Evolutionary conservation across 2,888 invertebrate species (phyloP).

Genomic region (Zonitis immaculata): DNA sequence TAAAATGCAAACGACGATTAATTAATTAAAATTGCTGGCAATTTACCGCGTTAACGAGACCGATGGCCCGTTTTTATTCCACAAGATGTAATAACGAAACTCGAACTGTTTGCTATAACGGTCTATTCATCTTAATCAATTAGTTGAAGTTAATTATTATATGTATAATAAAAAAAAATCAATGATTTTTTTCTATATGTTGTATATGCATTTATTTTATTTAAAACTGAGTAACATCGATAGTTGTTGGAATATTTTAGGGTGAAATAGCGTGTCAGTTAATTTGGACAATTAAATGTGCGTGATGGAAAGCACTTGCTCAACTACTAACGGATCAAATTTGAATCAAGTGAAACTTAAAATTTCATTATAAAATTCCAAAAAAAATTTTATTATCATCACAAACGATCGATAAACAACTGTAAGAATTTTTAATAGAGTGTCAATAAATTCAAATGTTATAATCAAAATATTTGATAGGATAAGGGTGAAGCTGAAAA

Average conservation of each 20-base stretch:
- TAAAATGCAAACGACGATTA: conserved; percentile 1
- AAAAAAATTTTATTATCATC: no score
- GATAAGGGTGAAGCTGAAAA: conserved; percentile 15
- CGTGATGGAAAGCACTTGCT: conserved; percentile 14
- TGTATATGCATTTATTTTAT: no score
- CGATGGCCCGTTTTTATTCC: background rate
- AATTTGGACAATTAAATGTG: conserved; percentile 16
- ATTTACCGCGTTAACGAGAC: background rate
- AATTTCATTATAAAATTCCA: no score
- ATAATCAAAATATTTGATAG: conserved; percentile 20
- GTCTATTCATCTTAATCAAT: background rate
- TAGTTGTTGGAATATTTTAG: background rate
- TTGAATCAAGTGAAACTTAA: conserved; percentile 13
- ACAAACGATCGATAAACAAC: no score
- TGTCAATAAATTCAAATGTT: conserved; percentile 7
- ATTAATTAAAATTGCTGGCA: conserved; percentile 5
- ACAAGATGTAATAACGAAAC: background rate
- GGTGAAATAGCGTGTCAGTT: conserved; percentile 12
- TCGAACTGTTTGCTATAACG: background rate
- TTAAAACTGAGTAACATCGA: no score
- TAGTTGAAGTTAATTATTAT: background rate
- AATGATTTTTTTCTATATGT: no score
- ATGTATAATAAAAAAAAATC: background rate
- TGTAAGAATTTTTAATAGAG: conserved; percentile 12
- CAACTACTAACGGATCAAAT: conserved; percentile 6